Evolutionary conservation across 2,797 vertebrate species (phyloP).

Genomic region (Poecilia velifera): DNA sequence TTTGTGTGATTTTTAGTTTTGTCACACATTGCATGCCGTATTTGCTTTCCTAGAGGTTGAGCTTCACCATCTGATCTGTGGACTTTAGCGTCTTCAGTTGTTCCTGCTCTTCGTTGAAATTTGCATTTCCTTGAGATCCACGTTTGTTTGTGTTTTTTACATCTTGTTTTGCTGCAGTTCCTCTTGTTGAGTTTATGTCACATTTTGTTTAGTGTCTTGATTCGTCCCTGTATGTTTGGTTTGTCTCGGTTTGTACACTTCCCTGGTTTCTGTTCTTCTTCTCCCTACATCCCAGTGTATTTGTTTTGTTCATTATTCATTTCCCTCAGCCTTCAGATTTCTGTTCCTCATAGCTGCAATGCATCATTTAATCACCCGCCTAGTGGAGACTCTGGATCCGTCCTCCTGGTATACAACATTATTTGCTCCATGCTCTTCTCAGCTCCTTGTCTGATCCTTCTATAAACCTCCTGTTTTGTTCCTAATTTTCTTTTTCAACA

Average conservation of each 20-base stretch:
- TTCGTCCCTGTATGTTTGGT: background rate
- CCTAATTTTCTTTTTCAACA: background rate
- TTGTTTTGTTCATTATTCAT: constrained; percentile 1
- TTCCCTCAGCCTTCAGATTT: constrained; percentile 1
- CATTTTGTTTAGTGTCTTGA: background rate
- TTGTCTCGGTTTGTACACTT: background rate
- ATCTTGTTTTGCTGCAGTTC: background rate
- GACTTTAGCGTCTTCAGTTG: background rate
- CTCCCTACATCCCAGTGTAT: background rate
- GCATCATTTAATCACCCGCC: background rate
- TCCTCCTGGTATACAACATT: background rate
- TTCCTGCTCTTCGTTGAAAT: background rate
- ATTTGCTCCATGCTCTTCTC: background rate
- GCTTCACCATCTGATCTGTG: background rate
- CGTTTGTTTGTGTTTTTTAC: background rate
- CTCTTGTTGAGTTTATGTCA: background rate
- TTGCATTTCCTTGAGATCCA: background rate
- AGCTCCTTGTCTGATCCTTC: background rate
- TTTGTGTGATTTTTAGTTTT: background rate
- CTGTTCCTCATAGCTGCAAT: background rate
- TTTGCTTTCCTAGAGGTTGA: background rate
- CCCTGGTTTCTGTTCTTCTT: background rate
- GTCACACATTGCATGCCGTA: background rate
- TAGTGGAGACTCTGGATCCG: background rate
- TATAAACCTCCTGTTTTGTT: background rate